Evolutionary conservation across 2,797 vertebrate species (phyloP).

Genomic region (Spinibarbus caldwelli): DNA sequence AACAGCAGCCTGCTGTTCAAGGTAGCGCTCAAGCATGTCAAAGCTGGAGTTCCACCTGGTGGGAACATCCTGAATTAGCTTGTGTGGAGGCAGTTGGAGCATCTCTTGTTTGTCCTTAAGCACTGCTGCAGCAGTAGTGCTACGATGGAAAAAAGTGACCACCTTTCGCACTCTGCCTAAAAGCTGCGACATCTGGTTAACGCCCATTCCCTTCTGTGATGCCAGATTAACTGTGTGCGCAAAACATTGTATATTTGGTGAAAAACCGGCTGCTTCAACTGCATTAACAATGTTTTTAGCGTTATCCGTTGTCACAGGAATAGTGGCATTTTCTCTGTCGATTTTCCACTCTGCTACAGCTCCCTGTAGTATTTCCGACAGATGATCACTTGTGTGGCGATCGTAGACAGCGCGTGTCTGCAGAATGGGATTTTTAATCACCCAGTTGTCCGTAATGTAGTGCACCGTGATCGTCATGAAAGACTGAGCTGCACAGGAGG

Average conservation of each 20-base stretch:
- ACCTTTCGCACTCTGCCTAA: slow-evolving; percentile 11
- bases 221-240: not conserved
- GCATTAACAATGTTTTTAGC: too few relatives aligned
- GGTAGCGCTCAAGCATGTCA: slow-evolving; percentile 29
- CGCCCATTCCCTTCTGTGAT: not conserved
- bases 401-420: slow-evolving; percentile 34
- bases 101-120: not conserved
- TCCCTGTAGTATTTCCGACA: not conserved
- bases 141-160: not conserved
- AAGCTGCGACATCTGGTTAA: slow-evolving; percentile 10
- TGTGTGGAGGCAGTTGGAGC: not conserved
- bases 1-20: slow-evolving; percentile 10
- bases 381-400: slow-evolving; percentile 28
- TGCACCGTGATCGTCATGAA: not conserved
- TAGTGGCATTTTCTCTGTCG: too few relatives aligned
- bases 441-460: slow-evolving; percentile 13
- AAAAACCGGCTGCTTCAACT: too few relatives aligned
- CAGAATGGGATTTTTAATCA: not conserved
- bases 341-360: too few relatives aligned
- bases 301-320: too few relatives aligned
- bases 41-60: slow-evolving; percentile 28
- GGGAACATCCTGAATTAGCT: slow-evolving; percentile 8
- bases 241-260: not conserved
- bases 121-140: not conserved
- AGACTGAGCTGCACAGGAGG: not conserved